Percentiles rank a stretch among this genome's conserved stretches.
Evolutionary conservation across 37 sponge, comb jelly and placozoan species (phyloP).

Genomic region (Beroe forskalii): DNA sequence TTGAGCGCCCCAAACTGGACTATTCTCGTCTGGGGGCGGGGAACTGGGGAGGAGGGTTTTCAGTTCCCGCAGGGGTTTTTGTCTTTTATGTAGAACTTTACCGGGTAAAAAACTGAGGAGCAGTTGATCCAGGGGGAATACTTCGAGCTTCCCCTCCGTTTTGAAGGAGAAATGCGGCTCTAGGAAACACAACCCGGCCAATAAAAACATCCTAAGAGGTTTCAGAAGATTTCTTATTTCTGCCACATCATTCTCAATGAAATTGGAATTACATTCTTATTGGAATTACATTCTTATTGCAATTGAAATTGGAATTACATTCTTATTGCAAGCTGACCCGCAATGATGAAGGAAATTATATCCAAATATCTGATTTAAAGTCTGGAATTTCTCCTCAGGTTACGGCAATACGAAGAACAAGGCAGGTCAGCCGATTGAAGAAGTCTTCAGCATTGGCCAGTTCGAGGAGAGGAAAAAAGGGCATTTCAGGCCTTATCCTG

Average conservation of each 20-base stretch:
- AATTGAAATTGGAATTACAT: too few species aligned
- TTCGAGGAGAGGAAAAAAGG: neutral
- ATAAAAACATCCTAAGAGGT: slow-evolving; percentile 24
- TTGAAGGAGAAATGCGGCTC: slow-evolving; percentile 20
- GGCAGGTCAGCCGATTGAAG: slow-evolving; percentile 11
- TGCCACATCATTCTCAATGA: too few species aligned
- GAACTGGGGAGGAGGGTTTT: neutral
- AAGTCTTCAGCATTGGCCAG: slow-evolving; percentile 40
- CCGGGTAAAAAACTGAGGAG: neutral
- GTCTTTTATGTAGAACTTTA: slow-evolving; percentile 19
- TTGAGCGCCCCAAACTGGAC: neutral
- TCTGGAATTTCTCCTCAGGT: neutral
- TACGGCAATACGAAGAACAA: slow-evolving; percentile 21
- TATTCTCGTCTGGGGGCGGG: neutral
- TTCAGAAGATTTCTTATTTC: too few species aligned
- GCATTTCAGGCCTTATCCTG: neutral
- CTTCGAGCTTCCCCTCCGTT: neutral
- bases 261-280: too few species aligned
- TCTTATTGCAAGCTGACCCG: too few species aligned
- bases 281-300: too few species aligned
- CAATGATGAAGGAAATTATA: too few species aligned
- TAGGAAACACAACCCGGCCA: neutral
- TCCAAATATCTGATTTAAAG: neutral
- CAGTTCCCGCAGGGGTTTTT: neutral
- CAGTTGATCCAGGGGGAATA: slow-evolving; percentile 1